Conservation (phyloP, 2,797 vertebrate genomes). For the Acrossocheilus wenchowensis region DNA sequence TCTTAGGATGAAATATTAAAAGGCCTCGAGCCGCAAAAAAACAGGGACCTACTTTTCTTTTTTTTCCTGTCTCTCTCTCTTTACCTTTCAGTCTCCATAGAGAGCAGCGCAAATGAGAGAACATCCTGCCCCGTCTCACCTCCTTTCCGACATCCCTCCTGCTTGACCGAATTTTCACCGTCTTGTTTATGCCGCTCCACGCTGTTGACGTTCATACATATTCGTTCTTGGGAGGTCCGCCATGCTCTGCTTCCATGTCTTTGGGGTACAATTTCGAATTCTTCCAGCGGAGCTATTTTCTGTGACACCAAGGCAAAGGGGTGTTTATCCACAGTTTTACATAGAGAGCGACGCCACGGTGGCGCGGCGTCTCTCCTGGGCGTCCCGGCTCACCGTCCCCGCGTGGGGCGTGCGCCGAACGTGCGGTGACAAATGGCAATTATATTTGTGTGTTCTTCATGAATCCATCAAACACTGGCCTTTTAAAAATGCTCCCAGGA, state of each 20-base stretch:
- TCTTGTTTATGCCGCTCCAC: slow-evolving; percentile 79
- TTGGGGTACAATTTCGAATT: slow-evolving; percentile 80
- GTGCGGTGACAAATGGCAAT: slow-evolving; percentile 88
- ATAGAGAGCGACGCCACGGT: slow-evolving; percentile 72
- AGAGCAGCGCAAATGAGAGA: slow-evolving; percentile 74
- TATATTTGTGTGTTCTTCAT: slow-evolving; percentile 89
- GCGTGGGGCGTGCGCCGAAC: slow-evolving; percentile 78
- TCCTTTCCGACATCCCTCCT: slow-evolving; percentile 73
- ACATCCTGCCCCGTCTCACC: slow-evolving; percentile 75
- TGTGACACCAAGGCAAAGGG: slow-evolving; percentile 73
- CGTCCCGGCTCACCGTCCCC: slow-evolving; percentile 69
- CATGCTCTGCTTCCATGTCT: slow-evolving; percentile 69
- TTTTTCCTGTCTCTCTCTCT: slow-evolving; percentile 22
- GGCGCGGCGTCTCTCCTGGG: slow-evolving; percentile 69
- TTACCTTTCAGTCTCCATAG: slow-evolving; percentile 66
- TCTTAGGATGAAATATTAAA: slow-evolving; percentile 76
- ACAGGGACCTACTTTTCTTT: slow-evolving; percentile 50
- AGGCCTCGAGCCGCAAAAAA: slow-evolving; percentile 66
- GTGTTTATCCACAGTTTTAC: slow-evolving; percentile 75
- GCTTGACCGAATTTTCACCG: slow-evolving; percentile 73
- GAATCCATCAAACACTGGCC: slow-evolving; percentile 88
- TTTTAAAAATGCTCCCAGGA: slow-evolving; percentile 88
- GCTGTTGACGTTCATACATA: slow-evolving; percentile 76
- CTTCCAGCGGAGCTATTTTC: slow-evolving; percentile 81
- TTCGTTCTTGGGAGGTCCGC: slow-evolving; percentile 70